Percentiles rank a stretch among this genome's conserved stretches.
These are phyloP conservation scores for Hippotragus niger DNA, from an alignment of 2,113 vertebrate species.

Conservation along the genomic window DNA sequence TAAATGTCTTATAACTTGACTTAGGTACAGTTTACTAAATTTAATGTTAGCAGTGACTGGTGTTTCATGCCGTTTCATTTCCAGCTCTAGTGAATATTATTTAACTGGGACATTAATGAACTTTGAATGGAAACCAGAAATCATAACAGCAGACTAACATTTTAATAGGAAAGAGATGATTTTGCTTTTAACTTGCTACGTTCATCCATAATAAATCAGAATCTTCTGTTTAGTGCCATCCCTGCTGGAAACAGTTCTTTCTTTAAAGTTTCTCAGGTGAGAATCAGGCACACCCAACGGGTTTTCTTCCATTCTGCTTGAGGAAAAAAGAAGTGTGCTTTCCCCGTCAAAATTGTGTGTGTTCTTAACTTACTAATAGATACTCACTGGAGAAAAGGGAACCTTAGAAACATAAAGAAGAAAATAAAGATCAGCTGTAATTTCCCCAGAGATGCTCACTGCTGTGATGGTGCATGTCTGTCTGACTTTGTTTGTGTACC, in stretches of 20 bases:
- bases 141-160: not conserved
- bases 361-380: not conserved
- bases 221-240: not conserved
- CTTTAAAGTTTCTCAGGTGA: not conserved
- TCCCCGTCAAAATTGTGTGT: not conserved
- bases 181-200: not conserved
- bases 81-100: not conserved
- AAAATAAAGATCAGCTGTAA: too few relatives aligned
- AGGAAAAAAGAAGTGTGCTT: not conserved
- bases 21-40: not conserved
- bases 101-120: not conserved
- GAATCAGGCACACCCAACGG: not conserved
- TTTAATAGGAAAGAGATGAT: not conserved
- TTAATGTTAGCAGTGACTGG: not conserved
- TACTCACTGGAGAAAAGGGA: not conserved
- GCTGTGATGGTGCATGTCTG: accelerated
- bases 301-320: not conserved
- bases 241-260: not conserved
- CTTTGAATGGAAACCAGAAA: not conserved
- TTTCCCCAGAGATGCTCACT: not conserved
- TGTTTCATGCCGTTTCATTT: accelerated
- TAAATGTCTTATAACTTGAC: not conserved
- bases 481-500: not conserved
- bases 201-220: not conserved
- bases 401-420: not conserved